Evolutionary conservation across 2,113 vertebrate genomes (phyloP), one percentile per base, ranked within the genome.

Genomic region (Oreochromis aureus): DNA sequence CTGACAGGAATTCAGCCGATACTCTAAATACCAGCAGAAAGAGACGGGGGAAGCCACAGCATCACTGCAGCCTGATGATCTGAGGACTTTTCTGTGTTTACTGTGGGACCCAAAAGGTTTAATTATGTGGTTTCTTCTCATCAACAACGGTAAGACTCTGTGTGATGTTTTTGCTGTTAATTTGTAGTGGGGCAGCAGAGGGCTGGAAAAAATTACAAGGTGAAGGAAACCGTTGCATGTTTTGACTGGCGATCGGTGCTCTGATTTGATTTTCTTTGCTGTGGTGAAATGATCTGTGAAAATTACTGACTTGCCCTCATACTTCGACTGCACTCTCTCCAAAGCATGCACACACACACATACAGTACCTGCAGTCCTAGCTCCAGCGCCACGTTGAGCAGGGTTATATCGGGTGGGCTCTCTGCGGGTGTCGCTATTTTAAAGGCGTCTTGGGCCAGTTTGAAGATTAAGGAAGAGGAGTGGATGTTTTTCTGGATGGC

Each of bases 401-500:
- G 96, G 0, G 98, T 99, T 2, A 98, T 98, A 85, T 99, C 99
- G 0, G 99, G 97, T 41, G 97, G 98, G 96, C 91, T 98, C 95
- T 99, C 99, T 0, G 98, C 97, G 0, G 98, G 99, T 0, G 99
- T 99, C 63, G 98, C 99, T 2, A 99, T 99, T 95, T 99, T 99
- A 93, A 99, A 99, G 2, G 99, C 99, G 1, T 99, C 99, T 92
- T 99, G 99, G 76, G 99, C 99, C 95, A 99, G 95, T 94, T 99
- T 99, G 95, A 99, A 99, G 96, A 99, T 99, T 91, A 99, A 96
- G 24, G 98, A 99, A 12, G 99, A 99, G 80, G 99, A 99, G 95
- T 99, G 99, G 93, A 99, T 99, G 94, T 99, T 98, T 90, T 99
- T 99, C 96, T 99, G 99, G 94, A 99, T 98, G 94, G 97, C 98